Conservation (phyloP, 2,113 vertebrate genomes). For the Seriola aureovittata region DNA sequence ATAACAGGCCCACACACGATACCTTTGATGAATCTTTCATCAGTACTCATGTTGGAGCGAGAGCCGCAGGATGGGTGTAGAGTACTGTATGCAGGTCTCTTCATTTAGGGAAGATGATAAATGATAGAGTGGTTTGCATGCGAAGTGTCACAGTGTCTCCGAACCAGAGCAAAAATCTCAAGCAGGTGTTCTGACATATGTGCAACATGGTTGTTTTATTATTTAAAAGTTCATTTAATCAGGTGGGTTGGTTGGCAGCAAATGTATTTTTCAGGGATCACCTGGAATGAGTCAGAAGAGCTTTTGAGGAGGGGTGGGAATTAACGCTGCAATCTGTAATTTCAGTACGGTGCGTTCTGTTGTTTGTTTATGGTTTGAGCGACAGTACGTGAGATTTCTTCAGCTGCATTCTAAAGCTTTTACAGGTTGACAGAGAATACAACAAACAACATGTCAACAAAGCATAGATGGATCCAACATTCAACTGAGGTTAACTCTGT, state of each 20-base stretch:
- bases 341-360: background rate
- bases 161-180: conserved; percentile 16
- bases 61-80: background rate
- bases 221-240: conserved; percentile 32
- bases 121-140: conserved; percentile 52
- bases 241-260: background rate
- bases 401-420: background rate
- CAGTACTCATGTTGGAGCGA: conserved; percentile 40
- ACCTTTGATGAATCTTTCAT: conserved; percentile 66
- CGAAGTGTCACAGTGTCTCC: background rate
- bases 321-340: background rate
- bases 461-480: background rate
- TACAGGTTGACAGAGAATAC: background rate
- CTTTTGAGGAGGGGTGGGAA: background rate
- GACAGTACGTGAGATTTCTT: background rate
- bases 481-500: background rate
- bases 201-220: conserved; percentile 33
- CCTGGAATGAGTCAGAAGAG: background rate
- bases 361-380: background rate
- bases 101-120: conserved; percentile 47
- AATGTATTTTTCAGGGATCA: conserved; percentile 1
- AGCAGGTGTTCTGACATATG: conserved; percentile 51
- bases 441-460: background rate
- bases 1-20: conserved; percentile 26
- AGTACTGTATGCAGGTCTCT: background rate